Percentiles rank a stretch among this genome's conserved stretches.
Evolutionary conservation across 2,113 vertebrate genomes (phyloP).

Genomic region (Mormoops blainvillei): DNA sequence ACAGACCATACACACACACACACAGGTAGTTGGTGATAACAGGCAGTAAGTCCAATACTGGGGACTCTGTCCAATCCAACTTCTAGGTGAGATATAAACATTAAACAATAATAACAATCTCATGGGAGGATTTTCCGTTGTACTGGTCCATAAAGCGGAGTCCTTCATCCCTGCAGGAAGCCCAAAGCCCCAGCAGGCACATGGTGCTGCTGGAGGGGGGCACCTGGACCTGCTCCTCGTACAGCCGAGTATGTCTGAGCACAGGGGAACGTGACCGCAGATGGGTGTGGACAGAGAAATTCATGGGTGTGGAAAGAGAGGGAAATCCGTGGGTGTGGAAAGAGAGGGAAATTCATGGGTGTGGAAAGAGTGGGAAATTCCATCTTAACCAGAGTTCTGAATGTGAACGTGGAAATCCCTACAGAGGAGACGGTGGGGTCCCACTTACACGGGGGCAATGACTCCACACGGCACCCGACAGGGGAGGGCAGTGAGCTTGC

Average conservation of each 20-base stretch:
- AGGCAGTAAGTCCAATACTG: neutral
- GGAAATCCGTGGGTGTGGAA: rapidly evolving
- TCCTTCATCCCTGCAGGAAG: neutral
- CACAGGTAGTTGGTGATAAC: too few relatives aligned
- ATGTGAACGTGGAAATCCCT: neutral
- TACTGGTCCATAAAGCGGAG: neutral
- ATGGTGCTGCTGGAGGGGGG: neutral
- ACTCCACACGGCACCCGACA: rapidly evolving
- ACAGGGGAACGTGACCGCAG: neutral
- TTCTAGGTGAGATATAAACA: neutral
- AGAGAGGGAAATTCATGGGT: too few relatives aligned
- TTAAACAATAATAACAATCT: neutral
- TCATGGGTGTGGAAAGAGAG: neutral
- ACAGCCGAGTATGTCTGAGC: neutral
- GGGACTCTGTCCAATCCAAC: neutral
- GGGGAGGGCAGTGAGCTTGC: neutral
- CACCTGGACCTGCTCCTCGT: neutral
- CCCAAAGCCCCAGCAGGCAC: neutral
- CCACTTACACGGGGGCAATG: too few relatives aligned
- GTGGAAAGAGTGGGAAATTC: neutral
- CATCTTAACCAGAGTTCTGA: rapidly evolving
- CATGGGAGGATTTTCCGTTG: neutral
- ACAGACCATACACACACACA: neutral
- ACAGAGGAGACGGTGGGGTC: rapidly evolving
- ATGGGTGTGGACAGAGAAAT: neutral